A percentile compares a stretch with the other conserved stretches of the same genome.
These are phyloP conservation scores for Myopa tessellatipennis DNA, from an alignment of 2,888 invertebrate species.

Conservation along the genomic window DNA sequence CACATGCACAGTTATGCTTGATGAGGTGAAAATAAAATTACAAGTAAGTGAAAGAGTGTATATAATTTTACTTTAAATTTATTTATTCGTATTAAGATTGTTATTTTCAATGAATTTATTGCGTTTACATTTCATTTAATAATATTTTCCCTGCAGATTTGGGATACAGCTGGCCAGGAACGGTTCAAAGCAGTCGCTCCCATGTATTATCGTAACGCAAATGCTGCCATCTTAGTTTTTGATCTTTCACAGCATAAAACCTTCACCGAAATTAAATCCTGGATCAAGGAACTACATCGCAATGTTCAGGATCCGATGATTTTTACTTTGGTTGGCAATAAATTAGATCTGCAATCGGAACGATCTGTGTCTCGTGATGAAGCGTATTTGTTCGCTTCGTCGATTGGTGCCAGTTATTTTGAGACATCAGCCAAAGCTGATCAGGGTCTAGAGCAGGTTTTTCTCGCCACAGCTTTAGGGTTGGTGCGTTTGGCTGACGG, in stretches of 20 bases:
- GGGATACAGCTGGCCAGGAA: constrained; percentile 69
- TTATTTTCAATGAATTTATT: constrained; percentile 6
- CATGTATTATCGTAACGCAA: constrained; percentile 93
- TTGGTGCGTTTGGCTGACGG: constrained; percentile 72
- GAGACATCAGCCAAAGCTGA: constrained; percentile 86
- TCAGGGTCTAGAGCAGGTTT: constrained; percentile 82
- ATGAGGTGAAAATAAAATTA: constrained; percentile 78
- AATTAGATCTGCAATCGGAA: constrained; percentile 77
- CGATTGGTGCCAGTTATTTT: constrained; percentile 85
- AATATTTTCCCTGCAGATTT: constrained; percentile 58
- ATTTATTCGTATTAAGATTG: not conserved
- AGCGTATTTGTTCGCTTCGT: constrained; percentile 80
- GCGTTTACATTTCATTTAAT: constrained; percentile 2
- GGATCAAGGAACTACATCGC: constrained; percentile 83
- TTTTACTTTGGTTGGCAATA: constrained; percentile 86
- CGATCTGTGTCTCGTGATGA: constrained; percentile 77
- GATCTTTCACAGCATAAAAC: constrained; percentile 83
- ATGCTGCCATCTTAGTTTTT: constrained; percentile 88
- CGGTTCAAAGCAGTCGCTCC: constrained; percentile 90
- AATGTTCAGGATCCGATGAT: constrained; percentile 86
- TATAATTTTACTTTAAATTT: constrained; percentile 27
- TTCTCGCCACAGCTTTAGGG: constrained; percentile 75
- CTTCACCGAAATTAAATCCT: constrained; percentile 84
- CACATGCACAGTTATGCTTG: constrained; percentile 82
- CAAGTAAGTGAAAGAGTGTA: constrained; percentile 72